Percentiles rank a stretch among this genome's conserved stretches.
phyloP scores from a whole-genome alignment of 2,888 invertebrate genomes.

The Baccha elongata region DNA sequence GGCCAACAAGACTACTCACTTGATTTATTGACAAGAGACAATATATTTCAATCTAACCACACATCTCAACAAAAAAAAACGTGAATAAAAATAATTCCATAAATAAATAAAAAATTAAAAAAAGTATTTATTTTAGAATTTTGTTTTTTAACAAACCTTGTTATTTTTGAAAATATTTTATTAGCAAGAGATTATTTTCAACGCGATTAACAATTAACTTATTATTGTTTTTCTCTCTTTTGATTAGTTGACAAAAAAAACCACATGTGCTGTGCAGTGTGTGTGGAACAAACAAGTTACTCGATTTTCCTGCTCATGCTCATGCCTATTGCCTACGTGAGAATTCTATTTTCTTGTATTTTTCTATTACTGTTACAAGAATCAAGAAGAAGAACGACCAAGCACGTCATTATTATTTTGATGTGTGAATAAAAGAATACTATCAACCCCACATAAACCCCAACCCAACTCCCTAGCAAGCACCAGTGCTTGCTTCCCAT shows the following conservation, averaged over 20 bases:
- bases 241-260: slow-evolving; percentile 32
- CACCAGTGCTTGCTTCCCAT: not conserved
- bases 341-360: slow-evolving; percentile 17
- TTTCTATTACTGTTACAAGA: not conserved
- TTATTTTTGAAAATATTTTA: not conserved
- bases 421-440: not conserved
- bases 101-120: no score
- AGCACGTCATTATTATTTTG: not conserved
- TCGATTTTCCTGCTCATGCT: slow-evolving; percentile 14
- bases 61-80: not conserved
- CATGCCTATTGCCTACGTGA: no score
- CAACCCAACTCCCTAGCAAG: slow-evolving; percentile 1
- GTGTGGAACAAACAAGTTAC: not conserved
- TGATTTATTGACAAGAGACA: no score
- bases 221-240: slow-evolving; percentile 12
- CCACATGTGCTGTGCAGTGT: slow-evolving; percentile 23
- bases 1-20: no score
- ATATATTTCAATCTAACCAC: not conserved
- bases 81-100: no score
- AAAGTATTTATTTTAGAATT: no score
- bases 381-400: slow-evolving; percentile 1
- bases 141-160: not conserved
- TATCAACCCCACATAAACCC: not conserved
- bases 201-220: not conserved
- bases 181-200: not conserved